These are phyloP conservation scores for Drosophila cracens DNA, from an alignment of 2,888 invertebrate genomes.

Conservation along the genomic window DNA sequence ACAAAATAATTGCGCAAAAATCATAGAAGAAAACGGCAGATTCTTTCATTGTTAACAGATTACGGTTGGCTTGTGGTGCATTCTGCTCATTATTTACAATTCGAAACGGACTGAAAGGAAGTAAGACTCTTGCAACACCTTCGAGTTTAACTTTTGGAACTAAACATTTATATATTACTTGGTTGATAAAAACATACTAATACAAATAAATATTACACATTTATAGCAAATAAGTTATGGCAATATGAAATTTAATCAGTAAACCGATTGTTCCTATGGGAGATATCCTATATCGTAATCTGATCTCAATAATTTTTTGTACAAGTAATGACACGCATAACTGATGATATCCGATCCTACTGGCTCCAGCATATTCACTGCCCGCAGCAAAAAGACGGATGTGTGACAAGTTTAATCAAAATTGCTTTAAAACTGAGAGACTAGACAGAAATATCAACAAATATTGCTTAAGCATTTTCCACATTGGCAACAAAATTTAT, in stretches of 20 bases:
- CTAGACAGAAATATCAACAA: background rate
- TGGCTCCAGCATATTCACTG: background rate
- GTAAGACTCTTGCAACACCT: background rate
- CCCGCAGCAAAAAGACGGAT: background rate
- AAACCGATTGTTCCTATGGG: background rate
- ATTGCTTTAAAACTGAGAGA: background rate
- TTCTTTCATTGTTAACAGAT: slow-evolving; percentile 22
- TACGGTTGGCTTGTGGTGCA: background rate
- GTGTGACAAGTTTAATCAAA: background rate
- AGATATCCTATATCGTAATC: background rate
- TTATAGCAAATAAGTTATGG: background rate
- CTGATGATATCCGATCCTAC: background rate
- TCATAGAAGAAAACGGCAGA: background rate
- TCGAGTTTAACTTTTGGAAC: background rate
- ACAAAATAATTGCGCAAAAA: slow-evolving; percentile 32
- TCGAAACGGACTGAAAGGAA: background rate
- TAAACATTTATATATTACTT: background rate
- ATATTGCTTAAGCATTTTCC: background rate
- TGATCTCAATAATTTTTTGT: background rate
- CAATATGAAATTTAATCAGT: background rate
- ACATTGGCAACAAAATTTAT: background rate
- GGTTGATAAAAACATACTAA: background rate
- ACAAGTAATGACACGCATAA: background rate
- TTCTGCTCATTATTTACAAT: background rate
- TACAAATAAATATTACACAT: background rate